Evolutionary conservation across 1,140 invertebrate genomes (phyloP), one percentile per base, ranked within the genome.

Genomic region (Heliconius melpomene): DNA sequence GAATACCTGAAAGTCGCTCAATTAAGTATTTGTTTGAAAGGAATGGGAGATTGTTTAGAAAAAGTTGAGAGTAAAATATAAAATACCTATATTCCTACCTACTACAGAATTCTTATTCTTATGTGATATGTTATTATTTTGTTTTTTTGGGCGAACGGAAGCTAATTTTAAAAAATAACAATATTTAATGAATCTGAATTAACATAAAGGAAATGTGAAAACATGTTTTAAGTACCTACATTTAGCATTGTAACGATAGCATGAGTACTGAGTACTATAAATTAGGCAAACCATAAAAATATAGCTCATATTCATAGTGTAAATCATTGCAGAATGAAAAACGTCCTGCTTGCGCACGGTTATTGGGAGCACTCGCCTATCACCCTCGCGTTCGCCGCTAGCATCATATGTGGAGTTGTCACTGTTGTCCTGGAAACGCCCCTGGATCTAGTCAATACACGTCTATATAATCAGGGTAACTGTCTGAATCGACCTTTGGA

Each of bases 401-500:
- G 97, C 81, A 95, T 97, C 87, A 89, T 97, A 18, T 96, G 97
- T 82, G 97, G 97, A 50, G 90, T 97, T 74, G 95, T 96, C 23
- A 96, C 98, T 78, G 96, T 96, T 9, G 74, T 97, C 7, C 95
- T 96, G 75, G 98, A 98, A 96, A 97, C 97, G 13, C 98, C 98
- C 2, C 97, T 98, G 88, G 98, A 98, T 83, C 88, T 93, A 38
- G 88, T 89, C 77, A 93, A 91, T 87, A 93, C 91, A 11, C 84
- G 91, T 60, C 90, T 93, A 77, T 91, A 86, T 76, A 93, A 93
- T 79, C 91, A 93, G 91, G 91, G 91, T 94, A 93, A 93, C 81
- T 83, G 75, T 79, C 20, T 72, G 16, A 36, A 72, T 72, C 7
- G 16, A 38, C 8, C n/a, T 36, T 23, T 57, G 20, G 54, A n/a